A percentile compares a stretch with the other conserved stretches of the same genome.
Evolutionary conservation across 2,113 vertebrate genomes (phyloP).

Genomic region (Mobula hypostoma): DNA sequence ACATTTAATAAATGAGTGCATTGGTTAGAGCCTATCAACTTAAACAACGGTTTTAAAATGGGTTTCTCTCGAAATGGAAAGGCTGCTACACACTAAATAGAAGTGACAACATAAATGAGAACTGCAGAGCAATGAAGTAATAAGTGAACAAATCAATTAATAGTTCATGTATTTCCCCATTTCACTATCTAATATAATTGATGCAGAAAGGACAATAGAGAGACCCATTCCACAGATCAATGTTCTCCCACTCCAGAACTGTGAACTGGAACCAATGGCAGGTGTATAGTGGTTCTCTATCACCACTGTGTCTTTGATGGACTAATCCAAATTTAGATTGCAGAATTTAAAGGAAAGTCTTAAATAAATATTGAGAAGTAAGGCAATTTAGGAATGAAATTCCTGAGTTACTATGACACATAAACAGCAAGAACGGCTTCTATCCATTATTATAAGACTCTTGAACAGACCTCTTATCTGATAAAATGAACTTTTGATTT

Average conservation of each 20-base stretch:
- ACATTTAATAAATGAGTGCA: background rate
- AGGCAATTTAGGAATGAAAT: too few relatives aligned
- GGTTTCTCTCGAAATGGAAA: background rate
- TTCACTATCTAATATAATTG: background rate
- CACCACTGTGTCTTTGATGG: background rate
- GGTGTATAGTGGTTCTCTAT: background rate
- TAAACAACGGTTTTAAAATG: background rate
- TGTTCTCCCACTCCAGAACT: background rate
- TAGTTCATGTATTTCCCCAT: background rate
- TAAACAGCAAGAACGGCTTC: too few relatives aligned
- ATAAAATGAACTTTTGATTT: too few relatives aligned
- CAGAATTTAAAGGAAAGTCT: too few relatives aligned
- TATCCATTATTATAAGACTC: too few relatives aligned
- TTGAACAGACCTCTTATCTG: too few relatives aligned
- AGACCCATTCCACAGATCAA: background rate
- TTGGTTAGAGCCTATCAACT: background rate
- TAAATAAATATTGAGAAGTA: too few relatives aligned
- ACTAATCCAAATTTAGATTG: background rate
- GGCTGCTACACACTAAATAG: background rate
- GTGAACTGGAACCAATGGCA: too few relatives aligned
- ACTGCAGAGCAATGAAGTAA: background rate
- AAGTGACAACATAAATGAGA: constrained; percentile 13
- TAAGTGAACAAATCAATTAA: background rate
- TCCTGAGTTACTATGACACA: too few relatives aligned
- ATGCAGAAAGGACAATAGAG: background rate